phyloP scores from a whole-genome alignment of 2,888 invertebrate genomes.

The Sminthurides aquaticus region DNA sequence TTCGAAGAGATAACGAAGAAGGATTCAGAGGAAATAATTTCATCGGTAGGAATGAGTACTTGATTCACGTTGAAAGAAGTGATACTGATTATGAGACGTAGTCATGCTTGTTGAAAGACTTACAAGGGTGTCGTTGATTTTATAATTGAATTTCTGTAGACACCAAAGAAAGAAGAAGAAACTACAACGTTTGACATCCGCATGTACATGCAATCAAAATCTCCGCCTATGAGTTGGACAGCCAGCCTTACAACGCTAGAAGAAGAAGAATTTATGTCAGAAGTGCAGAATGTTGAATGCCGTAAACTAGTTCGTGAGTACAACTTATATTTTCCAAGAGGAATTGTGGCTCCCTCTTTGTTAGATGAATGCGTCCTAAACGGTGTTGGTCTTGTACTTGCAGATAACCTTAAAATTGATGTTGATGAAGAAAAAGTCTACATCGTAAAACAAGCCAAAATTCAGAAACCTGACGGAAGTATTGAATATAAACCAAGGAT shows the following conservation, averaged over 20 bases:
- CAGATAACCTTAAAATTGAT: slow-evolving; percentile 31
- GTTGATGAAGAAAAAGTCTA: slow-evolving; percentile 30
- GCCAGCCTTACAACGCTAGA: slow-evolving; percentile 38
- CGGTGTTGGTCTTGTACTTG: not conserved
- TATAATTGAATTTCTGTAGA: slow-evolving; percentile 9
- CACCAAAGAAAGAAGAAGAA: slow-evolving; percentile 12
- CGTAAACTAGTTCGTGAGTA: slow-evolving; percentile 22
- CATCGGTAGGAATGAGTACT: slow-evolving; percentile 24
- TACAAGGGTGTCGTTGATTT: not conserved
- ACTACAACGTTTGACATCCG: slow-evolving; percentile 20
- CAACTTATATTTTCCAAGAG: too few species aligned
- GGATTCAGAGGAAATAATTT: slow-evolving; percentile 34
- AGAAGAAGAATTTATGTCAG: slow-evolving; percentile 33
- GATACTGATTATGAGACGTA: too few species aligned
- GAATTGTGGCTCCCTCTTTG: too few species aligned
- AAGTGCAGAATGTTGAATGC: slow-evolving; percentile 11
- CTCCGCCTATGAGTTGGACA: slow-evolving; percentile 36
- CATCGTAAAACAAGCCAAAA: slow-evolving; percentile 25
- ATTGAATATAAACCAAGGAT: slow-evolving; percentile 28
- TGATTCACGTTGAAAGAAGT: too few species aligned
- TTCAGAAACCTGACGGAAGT: slow-evolving; percentile 34
- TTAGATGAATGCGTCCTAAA: not conserved
- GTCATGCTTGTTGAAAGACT: not conserved
- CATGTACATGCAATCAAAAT: slow-evolving; percentile 15
- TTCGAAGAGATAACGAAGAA: slow-evolving; percentile 28